phyloP scores from a whole-genome alignment of 2,888 invertebrate species.

The Plusia festucae region DNA sequence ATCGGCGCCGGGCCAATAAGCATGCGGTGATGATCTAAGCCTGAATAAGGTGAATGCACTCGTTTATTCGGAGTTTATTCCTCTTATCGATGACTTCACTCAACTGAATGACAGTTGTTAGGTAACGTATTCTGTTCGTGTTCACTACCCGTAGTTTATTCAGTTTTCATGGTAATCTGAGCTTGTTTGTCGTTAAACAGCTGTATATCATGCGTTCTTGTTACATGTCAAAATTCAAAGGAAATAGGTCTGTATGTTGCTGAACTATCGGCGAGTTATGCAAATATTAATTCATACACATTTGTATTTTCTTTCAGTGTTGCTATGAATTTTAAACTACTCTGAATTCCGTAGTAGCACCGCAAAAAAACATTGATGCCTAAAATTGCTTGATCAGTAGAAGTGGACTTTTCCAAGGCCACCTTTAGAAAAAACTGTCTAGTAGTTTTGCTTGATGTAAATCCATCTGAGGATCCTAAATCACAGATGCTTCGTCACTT shows the following conservation, averaged over 20 bases:
- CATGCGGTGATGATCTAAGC: slow-evolving; percentile 62
- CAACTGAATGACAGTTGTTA: slow-evolving; percentile 41
- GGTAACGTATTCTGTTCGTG: slow-evolving; percentile 43
- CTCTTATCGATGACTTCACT: slow-evolving; percentile 59
- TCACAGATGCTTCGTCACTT: background rate
- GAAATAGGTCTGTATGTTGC: slow-evolving; percentile 12
- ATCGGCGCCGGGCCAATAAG: slow-evolving; percentile 30
- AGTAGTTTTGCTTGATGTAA: background rate
- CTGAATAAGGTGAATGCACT: slow-evolving; percentile 58
- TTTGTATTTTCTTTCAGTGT: background rate
- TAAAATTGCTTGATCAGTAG: background rate
- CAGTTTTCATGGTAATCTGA: slow-evolving; percentile 36
- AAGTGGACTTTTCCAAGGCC: no score
- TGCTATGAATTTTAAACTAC: background rate
- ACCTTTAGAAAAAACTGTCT: background rate
- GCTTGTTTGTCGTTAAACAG: slow-evolving; percentile 18
- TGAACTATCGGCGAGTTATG: slow-evolving; percentile 6
- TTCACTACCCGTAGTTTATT: slow-evolving; percentile 18
- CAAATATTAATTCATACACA: background rate
- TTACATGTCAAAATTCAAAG: background rate
- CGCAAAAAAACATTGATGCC: background rate
- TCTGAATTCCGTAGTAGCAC: background rate
- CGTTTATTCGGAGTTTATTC: slow-evolving; percentile 45
- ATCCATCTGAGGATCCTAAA: background rate
- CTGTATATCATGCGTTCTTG: slow-evolving; percentile 23